Percentiles rank a stretch among this genome's conserved stretches.
These are phyloP conservation scores for Drosophila parabipectinata DNA, from an alignment of 1,140 invertebrate species.

Conservation along the genomic window DNA sequence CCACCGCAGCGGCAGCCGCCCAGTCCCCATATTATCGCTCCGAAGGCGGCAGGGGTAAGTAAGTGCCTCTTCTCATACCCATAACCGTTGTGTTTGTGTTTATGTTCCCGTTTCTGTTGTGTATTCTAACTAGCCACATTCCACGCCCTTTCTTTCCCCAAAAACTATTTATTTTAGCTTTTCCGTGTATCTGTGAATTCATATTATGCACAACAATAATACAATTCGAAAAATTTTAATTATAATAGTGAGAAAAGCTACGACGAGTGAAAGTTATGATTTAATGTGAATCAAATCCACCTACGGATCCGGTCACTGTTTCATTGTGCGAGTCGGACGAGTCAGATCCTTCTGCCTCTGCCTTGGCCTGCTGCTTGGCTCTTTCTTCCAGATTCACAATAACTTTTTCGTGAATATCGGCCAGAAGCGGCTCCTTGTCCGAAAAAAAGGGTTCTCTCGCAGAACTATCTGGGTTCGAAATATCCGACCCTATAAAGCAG, in stretches of 20 bases:
- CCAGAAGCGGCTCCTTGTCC: neutral
- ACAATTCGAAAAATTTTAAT: neutral
- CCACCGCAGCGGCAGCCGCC: constrained; percentile 53
- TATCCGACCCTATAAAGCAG: no score
- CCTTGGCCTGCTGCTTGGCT: neutral
- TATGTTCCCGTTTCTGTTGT: constrained; percentile 19
- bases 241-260: neutral
- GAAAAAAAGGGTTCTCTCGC: neutral
- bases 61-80: constrained; percentile 71
- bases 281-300: neutral
- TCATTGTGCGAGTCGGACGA: neutral
- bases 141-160: neutral
- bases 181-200: neutral
- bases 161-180: neutral
- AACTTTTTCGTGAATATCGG: neutral
- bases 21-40: constrained; percentile 70
- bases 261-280: neutral
- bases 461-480: no score
- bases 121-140: constrained; percentile 10
- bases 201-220: neutral
- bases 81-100: constrained; percentile 37
- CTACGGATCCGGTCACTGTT: neutral
- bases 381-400: neutral
- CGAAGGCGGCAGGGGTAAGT: constrained; percentile 83
- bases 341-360: neutral